Evolutionary conservation across 2,888 invertebrate genomes (phyloP).

Genomic region (Falcaria lacertinaria): DNA sequence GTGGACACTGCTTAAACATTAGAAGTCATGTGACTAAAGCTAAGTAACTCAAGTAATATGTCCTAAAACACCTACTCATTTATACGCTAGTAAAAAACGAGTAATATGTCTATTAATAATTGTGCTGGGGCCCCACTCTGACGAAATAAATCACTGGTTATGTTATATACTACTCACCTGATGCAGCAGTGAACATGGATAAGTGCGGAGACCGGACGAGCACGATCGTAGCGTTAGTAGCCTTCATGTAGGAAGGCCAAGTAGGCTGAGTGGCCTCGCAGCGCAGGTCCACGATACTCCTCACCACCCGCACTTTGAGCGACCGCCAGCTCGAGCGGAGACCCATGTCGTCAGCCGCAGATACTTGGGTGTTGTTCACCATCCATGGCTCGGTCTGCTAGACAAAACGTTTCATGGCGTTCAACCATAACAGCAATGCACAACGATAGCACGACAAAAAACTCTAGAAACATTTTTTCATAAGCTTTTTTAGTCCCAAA

Average conservation of each 20-base stretch:
- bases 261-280: conserved; percentile 68
- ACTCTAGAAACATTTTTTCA: too few species aligned
- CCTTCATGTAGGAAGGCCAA: conserved; percentile 47
- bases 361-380: conserved; percentile 57
- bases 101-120: not conserved
- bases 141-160: too few species aligned
- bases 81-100: too few species aligned
- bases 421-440: too few species aligned
- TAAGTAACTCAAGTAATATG: too few species aligned
- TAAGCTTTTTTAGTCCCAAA: too few species aligned
- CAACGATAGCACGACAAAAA: too few species aligned
- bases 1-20: too few species aligned
- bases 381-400: conserved; percentile 58
- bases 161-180: conserved; percentile 35
- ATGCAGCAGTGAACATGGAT: conserved; percentile 67
- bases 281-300: conserved; percentile 41
- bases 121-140: too few species aligned
- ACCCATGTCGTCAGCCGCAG: conserved; percentile 48
- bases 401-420: not conserved
- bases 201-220: conserved; percentile 64
- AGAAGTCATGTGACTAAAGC: too few species aligned
- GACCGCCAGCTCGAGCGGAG: conserved; percentile 63
- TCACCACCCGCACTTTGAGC: conserved; percentile 45
- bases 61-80: too few species aligned
- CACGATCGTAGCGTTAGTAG: conserved; percentile 45